Conservation (phyloP, 2,888 invertebrate species). For the Chaetoderma sp. region DNA sequence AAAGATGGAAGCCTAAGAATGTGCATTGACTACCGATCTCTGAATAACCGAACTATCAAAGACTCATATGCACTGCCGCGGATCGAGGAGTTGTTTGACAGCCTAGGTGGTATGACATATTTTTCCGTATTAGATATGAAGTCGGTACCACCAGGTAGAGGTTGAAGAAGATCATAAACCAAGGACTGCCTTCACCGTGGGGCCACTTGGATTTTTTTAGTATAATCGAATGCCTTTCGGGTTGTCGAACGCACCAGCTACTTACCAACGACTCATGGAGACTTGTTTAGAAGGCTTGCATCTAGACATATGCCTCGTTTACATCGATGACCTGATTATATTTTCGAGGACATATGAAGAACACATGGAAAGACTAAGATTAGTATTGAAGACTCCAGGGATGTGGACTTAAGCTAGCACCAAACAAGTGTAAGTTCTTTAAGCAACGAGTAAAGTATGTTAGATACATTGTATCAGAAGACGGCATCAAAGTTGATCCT, state of each 20-base stretch:
- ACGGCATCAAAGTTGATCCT: constrained; percentile 28
- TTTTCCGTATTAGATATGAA: constrained; percentile 26
- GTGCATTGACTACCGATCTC: constrained; percentile 32
- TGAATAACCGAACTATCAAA: constrained; percentile 31
- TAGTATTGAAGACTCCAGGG: constrained; percentile 27
- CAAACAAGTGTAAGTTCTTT: constrained; percentile 26
- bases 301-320: constrained; percentile 28
- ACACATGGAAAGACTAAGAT: constrained; percentile 21
- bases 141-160: constrained; percentile 31
- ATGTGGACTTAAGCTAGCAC: constrained; percentile 32
- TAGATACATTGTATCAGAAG: constrained; percentile 26
- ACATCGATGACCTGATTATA: constrained; percentile 39
- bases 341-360: constrained; percentile 19
- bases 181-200: constrained; percentile 33
- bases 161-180: constrained; percentile 30
- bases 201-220: constrained; percentile 33
- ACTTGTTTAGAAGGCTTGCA: constrained; percentile 23
- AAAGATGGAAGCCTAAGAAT: constrained; percentile 31
- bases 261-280: constrained; percentile 35
- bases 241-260: constrained; percentile 24
- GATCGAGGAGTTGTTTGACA: constrained; percentile 36
- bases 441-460: constrained; percentile 29
- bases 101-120: constrained; percentile 21
- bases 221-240: constrained; percentile 34
- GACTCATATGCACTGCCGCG: constrained; percentile 34